Evolutionary conservation across 2,797 vertebrate genomes (phyloP).

Genomic region (Steatocranus sp.): DNA sequence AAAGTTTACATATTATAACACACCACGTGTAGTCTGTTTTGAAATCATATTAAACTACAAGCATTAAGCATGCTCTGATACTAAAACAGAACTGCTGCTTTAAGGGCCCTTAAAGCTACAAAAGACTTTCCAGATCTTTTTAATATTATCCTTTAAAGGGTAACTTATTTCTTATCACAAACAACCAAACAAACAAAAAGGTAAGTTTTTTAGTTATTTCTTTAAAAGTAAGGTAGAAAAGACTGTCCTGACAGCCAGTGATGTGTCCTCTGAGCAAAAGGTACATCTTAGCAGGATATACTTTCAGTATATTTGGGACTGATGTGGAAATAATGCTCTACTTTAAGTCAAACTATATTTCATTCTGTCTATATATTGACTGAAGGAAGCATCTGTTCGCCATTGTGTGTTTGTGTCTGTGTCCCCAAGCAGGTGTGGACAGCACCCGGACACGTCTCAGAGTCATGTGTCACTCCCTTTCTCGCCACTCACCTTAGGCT

Average conservation of each 20-base stretch:
- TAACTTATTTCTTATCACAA: not conserved
- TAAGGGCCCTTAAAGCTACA: not conserved
- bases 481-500: not conserved
- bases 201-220: not conserved
- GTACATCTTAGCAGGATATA: not conserved
- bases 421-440: not conserved
- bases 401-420: not conserved
- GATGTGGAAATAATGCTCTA: not conserved
- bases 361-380: not conserved
- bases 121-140: not conserved
- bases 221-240: not conserved
- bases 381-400: not conserved
- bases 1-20: accelerated
- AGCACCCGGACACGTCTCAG: not conserved
- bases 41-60: not conserved
- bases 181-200: not conserved
- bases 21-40: not conserved
- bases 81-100: not conserved
- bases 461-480: not conserved
- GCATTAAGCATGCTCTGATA: not conserved
- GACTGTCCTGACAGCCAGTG: not conserved
- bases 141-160: not conserved
- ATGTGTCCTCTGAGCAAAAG: not conserved
- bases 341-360: not conserved
- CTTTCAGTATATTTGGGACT: not conserved